Conservation (phyloP, 1,140 invertebrate species). For the Euglossa dilemma region DNA sequence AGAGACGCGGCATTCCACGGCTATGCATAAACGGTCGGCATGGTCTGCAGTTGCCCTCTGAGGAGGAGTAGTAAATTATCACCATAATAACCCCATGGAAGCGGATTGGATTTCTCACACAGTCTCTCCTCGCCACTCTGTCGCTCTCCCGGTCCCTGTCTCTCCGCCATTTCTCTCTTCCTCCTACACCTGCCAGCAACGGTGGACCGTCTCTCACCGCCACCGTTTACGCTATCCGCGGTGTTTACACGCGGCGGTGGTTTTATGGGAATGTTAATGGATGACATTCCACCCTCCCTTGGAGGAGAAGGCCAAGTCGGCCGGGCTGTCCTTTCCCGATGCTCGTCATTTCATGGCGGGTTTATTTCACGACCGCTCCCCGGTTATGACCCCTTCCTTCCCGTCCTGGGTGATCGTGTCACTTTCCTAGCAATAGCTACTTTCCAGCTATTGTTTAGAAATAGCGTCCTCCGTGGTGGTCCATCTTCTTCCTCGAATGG, state of each 20-base stretch:
- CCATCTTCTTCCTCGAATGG: not conserved
- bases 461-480: too few relatives aligned
- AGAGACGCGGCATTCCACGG: slow-evolving; percentile 65
- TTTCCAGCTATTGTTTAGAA: not conserved
- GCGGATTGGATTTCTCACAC: slow-evolving; percentile 78
- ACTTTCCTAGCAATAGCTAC: slow-evolving; percentile 24
- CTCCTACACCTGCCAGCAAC: slow-evolving; percentile 4
- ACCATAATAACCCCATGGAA: slow-evolving; percentile 77
- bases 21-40: slow-evolving; percentile 70
- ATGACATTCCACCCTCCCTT: slow-evolving; percentile 77
- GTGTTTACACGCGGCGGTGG: slow-evolving; percentile 74
- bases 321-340: slow-evolving; percentile 31
- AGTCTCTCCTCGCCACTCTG: slow-evolving; percentile 42
- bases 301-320: slow-evolving; percentile 24
- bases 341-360: slow-evolving; percentile 67
- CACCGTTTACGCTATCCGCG: slow-evolving; percentile 58
- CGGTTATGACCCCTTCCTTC: slow-evolving; percentile 36
- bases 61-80: slow-evolving; percentile 76
- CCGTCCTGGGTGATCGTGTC: slow-evolving; percentile 5
- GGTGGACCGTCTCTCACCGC: slow-evolving; percentile 27
- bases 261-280: slow-evolving; percentile 78
- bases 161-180: slow-evolving; percentile 23
- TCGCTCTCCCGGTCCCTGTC: slow-evolving; percentile 24
- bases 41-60: slow-evolving; percentile 54
- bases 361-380: slow-evolving; percentile 67